Percentiles rank a stretch among this genome's conserved stretches.
Evolutionary conservation across 1,140 invertebrate species (phyloP).

Genomic region (Cardiocondyla obscurior): DNA sequence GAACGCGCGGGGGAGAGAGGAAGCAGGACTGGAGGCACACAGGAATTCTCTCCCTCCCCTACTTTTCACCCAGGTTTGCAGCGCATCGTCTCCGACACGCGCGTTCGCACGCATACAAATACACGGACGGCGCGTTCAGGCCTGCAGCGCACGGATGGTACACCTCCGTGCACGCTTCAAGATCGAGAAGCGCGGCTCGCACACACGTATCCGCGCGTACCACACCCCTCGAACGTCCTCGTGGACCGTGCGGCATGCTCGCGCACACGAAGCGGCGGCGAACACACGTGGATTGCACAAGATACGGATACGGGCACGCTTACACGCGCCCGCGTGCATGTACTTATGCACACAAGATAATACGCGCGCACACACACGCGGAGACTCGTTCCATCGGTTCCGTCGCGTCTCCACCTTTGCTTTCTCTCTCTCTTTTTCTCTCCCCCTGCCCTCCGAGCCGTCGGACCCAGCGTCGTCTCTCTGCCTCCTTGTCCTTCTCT

Average conservation of each 20-base stretch:
- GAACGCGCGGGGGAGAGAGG: not conserved
- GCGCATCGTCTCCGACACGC: slow-evolving; percentile 74
- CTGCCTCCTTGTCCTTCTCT: slow-evolving; percentile 54
- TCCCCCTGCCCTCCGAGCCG: slow-evolving; percentile 31
- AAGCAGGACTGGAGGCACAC: slow-evolving; percentile 59
- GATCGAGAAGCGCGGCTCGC: slow-evolving; percentile 28
- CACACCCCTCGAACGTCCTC: slow-evolving; percentile 25
- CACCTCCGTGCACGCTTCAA: not conserved
- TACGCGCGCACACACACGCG: not conserved
- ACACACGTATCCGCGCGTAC: not conserved
- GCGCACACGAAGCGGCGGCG: not conserved
- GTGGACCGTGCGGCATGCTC: slow-evolving; percentile 19
- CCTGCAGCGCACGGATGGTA: not conserved
- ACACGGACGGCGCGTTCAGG: not conserved
- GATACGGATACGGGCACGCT: slow-evolving; percentile 16
- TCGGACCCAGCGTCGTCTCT: slow-evolving; percentile 48
- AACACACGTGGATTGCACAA: slow-evolving; percentile 39
- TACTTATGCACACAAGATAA: not conserved
- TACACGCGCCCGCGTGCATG: not conserved
- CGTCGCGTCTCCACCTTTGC: slow-evolving; percentile 44
- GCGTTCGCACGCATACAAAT: slow-evolving; percentile 45
- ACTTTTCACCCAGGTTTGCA: slow-evolving; percentile 76
- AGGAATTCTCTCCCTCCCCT: slow-evolving; percentile 76
- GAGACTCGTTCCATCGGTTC: slow-evolving; percentile 46
- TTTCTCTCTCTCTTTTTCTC: slow-evolving; percentile 44